These are phyloP conservation scores for Tortrix viridana DNA, from an alignment of 2,888 invertebrate genomes.

Conservation along the genomic window DNA sequence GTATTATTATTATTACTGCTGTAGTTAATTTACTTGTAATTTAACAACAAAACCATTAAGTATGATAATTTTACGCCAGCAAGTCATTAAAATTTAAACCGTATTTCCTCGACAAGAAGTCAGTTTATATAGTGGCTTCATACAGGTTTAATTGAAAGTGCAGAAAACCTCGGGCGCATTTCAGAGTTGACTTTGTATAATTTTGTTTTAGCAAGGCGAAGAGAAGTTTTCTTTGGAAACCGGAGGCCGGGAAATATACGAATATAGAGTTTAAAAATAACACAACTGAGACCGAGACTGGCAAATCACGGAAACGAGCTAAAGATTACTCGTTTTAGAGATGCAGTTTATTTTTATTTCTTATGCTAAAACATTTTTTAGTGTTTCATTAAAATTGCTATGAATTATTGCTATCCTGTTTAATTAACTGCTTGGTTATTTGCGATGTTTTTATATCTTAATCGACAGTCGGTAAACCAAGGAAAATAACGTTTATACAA, in stretches of 20 bases:
- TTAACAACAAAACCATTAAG: slow-evolving; percentile 1
- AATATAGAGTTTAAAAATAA: neutral
- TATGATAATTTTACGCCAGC: neutral
- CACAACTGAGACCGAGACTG: neutral
- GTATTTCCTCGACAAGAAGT: neutral
- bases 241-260: slow-evolving; percentile 33
- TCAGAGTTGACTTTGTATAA: slow-evolving; percentile 44
- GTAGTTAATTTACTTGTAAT: neutral
- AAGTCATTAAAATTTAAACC: slow-evolving; percentile 1
- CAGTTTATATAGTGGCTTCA: neutral
- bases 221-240: slow-evolving; percentile 45
- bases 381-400: too few species aligned
- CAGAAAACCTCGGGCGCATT: slow-evolving; percentile 23
- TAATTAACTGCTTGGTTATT: too few species aligned
- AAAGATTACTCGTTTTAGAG: too few species aligned
- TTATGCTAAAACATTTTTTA: too few species aligned
- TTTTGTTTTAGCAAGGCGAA: slow-evolving; percentile 40
- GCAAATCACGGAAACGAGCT: neutral
- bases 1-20: too few species aligned
- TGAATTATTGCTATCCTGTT: too few species aligned
- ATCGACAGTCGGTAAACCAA: too few species aligned
- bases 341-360: too few species aligned
- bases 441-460: too few species aligned
- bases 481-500: too few species aligned
- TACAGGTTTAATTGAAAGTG: slow-evolving; percentile 27